Conservation (phyloP, 2,888 invertebrate species). For the Plagodis dolabraria region DNA sequence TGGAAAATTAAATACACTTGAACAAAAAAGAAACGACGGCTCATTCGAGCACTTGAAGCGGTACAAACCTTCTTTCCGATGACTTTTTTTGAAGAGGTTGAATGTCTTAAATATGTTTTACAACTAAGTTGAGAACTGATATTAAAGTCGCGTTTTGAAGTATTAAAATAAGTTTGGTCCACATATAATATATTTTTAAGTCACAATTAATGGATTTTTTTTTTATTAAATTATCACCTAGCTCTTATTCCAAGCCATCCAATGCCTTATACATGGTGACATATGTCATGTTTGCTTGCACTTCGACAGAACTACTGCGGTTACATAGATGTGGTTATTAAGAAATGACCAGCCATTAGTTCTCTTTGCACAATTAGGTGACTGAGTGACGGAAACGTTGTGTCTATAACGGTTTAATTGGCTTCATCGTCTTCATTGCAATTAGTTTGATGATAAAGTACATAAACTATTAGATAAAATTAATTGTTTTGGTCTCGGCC, state of each 20-base stretch:
- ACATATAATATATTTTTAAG: too few species aligned
- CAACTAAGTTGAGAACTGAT: too few species aligned
- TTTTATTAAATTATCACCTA: neutral
- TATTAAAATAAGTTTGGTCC: too few species aligned
- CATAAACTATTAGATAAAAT: constrained; percentile 8
- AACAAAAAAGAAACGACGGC: too few species aligned
- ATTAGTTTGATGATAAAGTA: constrained; percentile 12
- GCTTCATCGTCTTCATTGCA: constrained; percentile 3
- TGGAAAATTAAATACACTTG: too few species aligned
- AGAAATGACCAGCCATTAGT: constrained; percentile 29
- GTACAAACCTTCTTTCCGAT: too few species aligned
- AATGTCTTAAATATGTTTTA: too few species aligned
- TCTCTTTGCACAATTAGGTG: constrained; percentile 29
- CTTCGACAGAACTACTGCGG: constrained; percentile 6
- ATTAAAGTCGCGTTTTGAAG: too few species aligned
- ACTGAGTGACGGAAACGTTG: constrained; percentile 20
- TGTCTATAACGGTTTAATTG: constrained; percentile 22
- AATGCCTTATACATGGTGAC: constrained; percentile 10
- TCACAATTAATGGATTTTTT: too few species aligned
- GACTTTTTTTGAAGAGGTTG: too few species aligned
- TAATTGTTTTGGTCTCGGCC: neutral
- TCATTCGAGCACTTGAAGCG: too few species aligned
- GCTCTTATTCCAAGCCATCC: constrained; percentile 6
- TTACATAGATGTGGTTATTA: constrained; percentile 12
- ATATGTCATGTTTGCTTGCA: constrained; percentile 13